phyloP scores from a whole-genome alignment of 2,113 vertebrate species.

The Lepidothrix coronata region DNA sequence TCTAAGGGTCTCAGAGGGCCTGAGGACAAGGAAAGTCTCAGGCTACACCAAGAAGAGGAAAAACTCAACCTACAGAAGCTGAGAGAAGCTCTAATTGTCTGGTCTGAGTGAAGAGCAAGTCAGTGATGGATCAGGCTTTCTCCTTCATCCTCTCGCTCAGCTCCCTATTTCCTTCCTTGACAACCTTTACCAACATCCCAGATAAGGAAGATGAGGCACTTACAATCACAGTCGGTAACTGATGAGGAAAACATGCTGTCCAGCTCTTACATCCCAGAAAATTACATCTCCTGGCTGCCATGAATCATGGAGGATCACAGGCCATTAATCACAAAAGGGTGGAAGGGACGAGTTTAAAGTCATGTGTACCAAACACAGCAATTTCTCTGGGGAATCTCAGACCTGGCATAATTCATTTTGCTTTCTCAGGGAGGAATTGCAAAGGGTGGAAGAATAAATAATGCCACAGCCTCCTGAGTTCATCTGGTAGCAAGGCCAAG shows the following conservation, averaged over 20 bases:
- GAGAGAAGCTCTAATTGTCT: neutral
- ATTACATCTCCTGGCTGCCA: conserved; percentile 36
- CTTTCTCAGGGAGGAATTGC: neutral
- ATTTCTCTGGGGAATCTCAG: conserved; percentile 23
- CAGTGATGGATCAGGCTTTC: neutral
- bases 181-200: neutral
- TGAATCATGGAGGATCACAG: conserved; percentile 8
- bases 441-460: conserved; percentile 11
- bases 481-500: neutral
- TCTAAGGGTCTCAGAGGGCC: neutral
- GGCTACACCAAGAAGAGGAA: neutral
- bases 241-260: conserved; percentile 62
- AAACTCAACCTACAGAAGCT: neutral
- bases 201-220: neutral
- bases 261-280: conserved; percentile 24
- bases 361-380: neutral
- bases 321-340: conserved; percentile 29
- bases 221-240: neutral
- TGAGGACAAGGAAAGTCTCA: neutral
- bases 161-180: neutral
- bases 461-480: neutral
- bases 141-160: neutral
- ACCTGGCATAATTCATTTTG: conserved; percentile 22
- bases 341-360: conserved; percentile 2
- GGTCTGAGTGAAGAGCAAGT: neutral